Percentiles rank a stretch among this genome's conserved stretches.
phyloP scores from a whole-genome alignment of 2,888 invertebrate species.

The Hemicrepidius hirtus region DNA sequence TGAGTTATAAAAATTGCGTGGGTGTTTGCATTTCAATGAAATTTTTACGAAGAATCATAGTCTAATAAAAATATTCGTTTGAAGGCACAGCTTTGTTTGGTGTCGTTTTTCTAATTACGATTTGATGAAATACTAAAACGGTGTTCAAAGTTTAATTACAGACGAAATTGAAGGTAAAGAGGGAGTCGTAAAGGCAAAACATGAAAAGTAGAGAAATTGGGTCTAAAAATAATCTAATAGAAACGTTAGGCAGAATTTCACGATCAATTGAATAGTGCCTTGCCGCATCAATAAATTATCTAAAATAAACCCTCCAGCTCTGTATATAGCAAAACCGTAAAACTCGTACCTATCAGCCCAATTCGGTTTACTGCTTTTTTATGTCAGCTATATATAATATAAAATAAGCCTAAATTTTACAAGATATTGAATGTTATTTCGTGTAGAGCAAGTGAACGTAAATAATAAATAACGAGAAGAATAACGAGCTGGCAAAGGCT shows the following conservation, averaged over 20 bases:
- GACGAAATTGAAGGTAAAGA: constrained; percentile 12
- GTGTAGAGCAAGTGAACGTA: constrained; percentile 32
- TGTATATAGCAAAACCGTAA: constrained; percentile 53
- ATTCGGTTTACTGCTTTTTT: constrained; percentile 57
- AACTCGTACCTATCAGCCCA: constrained; percentile 57
- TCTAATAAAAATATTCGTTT: background rate
- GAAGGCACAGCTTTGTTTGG: background rate
- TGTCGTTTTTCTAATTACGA: constrained; percentile 9
- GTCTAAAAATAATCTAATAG: constrained; percentile 48
- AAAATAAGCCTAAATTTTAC: constrained; percentile 54
- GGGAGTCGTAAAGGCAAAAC: constrained; percentile 14
- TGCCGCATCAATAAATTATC: constrained; percentile 54
- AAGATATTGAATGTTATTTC: constrained; percentile 49
- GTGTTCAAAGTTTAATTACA: constrained; percentile 8
- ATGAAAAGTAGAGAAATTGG: constrained; percentile 31
- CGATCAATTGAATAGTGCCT: constrained; percentile 51
- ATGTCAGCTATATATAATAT: constrained; percentile 54
- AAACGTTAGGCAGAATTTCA: constrained; percentile 47
- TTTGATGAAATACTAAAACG: constrained; percentile 16
- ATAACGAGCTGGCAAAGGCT: constrained; percentile 11
- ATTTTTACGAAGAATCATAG: background rate
- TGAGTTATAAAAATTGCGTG: background rate
- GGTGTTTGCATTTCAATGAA: too few relatives aligned
- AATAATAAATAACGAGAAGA: constrained; percentile 32
- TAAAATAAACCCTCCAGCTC: constrained; percentile 49